These are phyloP conservation scores for Pan paniscus DNA, from an alignment of 2,113 vertebrate genomes.

Conservation along the genomic window DNA sequence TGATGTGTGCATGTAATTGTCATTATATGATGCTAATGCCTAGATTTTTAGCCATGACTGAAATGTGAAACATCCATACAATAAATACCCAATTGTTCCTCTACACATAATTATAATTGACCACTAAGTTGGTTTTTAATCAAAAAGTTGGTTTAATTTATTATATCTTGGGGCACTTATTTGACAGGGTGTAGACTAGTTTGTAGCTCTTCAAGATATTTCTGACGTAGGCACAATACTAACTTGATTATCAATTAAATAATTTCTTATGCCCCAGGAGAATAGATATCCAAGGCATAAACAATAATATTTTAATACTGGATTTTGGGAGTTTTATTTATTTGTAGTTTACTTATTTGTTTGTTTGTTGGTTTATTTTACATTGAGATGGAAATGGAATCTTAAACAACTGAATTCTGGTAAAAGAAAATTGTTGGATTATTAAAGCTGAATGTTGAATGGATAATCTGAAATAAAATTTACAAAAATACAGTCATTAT, in stretches of 20 bases:
- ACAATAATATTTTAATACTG: neutral
- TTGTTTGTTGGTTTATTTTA: neutral
- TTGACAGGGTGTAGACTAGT: neutral
- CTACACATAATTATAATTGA: neutral
- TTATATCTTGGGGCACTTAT: neutral
- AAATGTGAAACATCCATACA: neutral
- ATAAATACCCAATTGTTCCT: neutral
- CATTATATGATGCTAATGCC: neutral
- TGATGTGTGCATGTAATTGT: neutral
- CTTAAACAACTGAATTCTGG: neutral
- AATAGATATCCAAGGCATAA: neutral
- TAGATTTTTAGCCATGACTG: neutral
- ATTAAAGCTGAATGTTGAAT: neutral
- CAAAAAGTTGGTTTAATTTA: neutral
- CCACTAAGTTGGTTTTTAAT: neutral
- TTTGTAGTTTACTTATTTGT: neutral
- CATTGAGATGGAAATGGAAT: neutral
- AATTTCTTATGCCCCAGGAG: neutral
- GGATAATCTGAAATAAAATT: neutral
- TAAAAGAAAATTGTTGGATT: neutral
- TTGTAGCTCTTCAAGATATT: neutral
- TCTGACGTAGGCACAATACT: neutral
- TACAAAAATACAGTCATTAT: neutral
- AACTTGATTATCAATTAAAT: neutral
- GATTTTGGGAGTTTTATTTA: neutral